phyloP scores from a whole-genome alignment of 2,797 vertebrate genomes.

The Leuciscus waleckii region DNA sequence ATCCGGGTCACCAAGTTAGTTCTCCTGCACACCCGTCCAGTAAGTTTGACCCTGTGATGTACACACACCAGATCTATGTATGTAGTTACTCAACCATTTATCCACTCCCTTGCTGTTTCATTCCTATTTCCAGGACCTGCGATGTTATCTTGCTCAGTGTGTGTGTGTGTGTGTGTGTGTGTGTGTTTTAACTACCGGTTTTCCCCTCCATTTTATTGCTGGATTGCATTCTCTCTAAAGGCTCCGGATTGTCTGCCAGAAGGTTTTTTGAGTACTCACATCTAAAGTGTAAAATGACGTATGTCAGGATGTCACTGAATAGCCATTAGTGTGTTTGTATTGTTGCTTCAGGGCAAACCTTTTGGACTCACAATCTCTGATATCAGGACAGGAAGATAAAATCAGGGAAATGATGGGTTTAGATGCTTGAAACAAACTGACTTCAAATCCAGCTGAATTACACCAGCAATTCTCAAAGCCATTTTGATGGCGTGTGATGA shows the following conservation, averaged over 20 bases:
- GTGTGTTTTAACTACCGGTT: conserved; percentile 28
- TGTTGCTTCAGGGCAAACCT: conserved; percentile 23
- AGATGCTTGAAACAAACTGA: not conserved
- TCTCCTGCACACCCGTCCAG: conserved; percentile 89
- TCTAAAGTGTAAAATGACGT: conserved; percentile 27
- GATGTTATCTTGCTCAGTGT: conserved; percentile 17
- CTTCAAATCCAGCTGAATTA: not conserved
- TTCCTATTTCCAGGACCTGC: conserved; percentile 33
- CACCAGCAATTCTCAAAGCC: not conserved
- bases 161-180: not conserved
- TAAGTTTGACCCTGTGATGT: conserved; percentile 73
- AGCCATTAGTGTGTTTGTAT: conserved; percentile 6
- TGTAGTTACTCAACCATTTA: conserved; percentile 26
- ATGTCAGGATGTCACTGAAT: conserved; percentile 22
- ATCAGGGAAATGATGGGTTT: not conserved
- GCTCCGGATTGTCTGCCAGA: conserved; percentile 27
- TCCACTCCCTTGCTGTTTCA: conserved; percentile 15
- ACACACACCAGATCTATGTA: conserved; percentile 41
- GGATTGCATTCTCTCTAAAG: conserved; percentile 28
- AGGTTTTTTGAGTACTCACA: conserved; percentile 9
- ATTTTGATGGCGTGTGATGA: not conserved
- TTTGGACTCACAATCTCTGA: not conserved
- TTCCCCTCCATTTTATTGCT: conserved; percentile 44
- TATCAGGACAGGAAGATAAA: not conserved
- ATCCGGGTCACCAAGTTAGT: conserved; percentile 93